Evolutionary conservation across 2,888 invertebrate species (phyloP).

Genomic region (Ichneumoninae sp.): DNA sequence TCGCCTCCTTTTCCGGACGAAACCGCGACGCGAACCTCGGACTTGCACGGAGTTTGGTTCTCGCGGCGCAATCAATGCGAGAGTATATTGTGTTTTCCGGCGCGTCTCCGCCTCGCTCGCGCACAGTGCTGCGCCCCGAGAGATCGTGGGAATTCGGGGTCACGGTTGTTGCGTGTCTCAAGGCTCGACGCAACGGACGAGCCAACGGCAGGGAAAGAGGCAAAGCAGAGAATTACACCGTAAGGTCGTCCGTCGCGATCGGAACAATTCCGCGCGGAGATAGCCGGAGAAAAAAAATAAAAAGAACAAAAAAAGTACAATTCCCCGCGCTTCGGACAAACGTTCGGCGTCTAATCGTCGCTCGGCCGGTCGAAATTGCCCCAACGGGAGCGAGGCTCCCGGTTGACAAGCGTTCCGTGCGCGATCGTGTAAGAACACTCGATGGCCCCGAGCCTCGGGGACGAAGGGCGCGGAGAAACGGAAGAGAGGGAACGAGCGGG

Average conservation of each 20-base stretch:
- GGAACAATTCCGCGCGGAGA: not conserved
- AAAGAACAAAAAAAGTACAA: not conserved
- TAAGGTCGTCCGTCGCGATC: conserved; percentile 11
- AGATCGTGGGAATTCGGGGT: conserved; percentile 73
- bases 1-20: not conserved
- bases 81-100: not conserved
- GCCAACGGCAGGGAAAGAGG: not conserved
- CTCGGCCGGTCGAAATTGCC: not conserved
- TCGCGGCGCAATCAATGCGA: not conserved
- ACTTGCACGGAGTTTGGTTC: not conserved
- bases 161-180: conserved; percentile 68
- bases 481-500: conserved; percentile 40
- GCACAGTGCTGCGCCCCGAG: conserved; percentile 6
- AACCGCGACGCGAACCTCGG: too few species aligned
- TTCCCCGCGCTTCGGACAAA: not conserved
- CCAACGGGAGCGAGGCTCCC: not conserved
- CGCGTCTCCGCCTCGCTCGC: not conserved
- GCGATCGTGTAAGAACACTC: not conserved
- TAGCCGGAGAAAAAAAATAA: not conserved
- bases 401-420: not conserved
- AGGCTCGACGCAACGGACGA: conserved; percentile 30
- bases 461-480: conserved; percentile 44
- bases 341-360: not conserved
- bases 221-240: conserved; percentile 1
- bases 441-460: not conserved